Base-by-base conservation (phyloP, 2,797 vertebrate species). In the Triplophysa yarkandensis region DNA sequence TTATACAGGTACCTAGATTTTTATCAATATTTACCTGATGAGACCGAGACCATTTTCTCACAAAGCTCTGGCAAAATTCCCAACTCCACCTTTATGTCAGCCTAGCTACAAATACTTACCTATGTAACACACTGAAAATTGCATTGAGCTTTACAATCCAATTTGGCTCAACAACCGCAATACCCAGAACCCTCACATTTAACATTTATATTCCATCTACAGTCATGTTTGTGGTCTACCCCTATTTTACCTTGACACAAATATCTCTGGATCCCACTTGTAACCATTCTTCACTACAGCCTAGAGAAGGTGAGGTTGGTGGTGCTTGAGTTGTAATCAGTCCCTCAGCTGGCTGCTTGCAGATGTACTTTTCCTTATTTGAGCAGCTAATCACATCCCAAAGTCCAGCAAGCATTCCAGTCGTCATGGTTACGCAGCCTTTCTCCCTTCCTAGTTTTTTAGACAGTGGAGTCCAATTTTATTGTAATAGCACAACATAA, bases 371-470 rank as follows among this genome's bases (percentile, higher is more conserved):
- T 70, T 93, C 91, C 41, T 86, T 92, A 62, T 93, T 94, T 50
- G 92, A 91, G 84, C 97, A 99, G 63, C 89, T 92, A 77, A 96
- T 79, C 77, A 98, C 83, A 86, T 97, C 95, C 97, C 97, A 99
- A 80, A 99, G 91, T 79, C 97, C 97, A 23, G 96, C 95, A 30
- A 92, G 78, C 79, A 86, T 63, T 48, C 96, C 96, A 21, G 95
- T 98, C 72, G 81, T 93, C 88, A 98, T 96, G 46, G 92, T 95
- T 81, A 96, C 94, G 1, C 97, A 99, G 2, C 97, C 97, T 8
- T 92, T 85, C 68, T 83, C 86, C 78, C 92, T 85, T 48, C 95
- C 97, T 99, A 78, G n/a, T 44, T 54, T 10, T 32, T 17, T 21
- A 5, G 13, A 14, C 44, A 63, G 21, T 50, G 2, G 21, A 32